Conservation (phyloP, 2,797 vertebrate species). For the Ibycter americanus region DNA sequence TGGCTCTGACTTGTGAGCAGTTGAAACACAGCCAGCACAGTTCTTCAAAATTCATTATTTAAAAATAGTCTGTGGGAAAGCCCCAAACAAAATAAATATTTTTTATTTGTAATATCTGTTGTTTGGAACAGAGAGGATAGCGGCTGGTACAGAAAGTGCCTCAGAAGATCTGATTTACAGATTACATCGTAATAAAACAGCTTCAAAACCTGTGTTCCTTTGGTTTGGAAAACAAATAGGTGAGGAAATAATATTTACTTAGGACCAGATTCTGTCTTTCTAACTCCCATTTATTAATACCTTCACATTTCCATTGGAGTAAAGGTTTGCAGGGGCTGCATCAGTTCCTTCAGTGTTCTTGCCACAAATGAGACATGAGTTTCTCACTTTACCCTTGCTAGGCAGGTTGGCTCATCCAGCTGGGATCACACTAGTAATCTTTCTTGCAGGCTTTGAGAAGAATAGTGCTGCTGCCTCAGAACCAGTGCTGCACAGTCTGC, state of each 20-base stretch:
- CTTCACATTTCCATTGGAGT: background rate
- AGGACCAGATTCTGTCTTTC: background rate
- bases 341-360: background rate
- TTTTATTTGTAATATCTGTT: constrained; percentile 64
- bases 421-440: background rate
- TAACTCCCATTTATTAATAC: background rate
- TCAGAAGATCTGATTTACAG: constrained; percentile 2
- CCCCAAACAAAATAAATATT: constrained; percentile 64
- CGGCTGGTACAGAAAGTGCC: constrained; percentile 56
- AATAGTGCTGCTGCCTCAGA: background rate
- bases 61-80: constrained; percentile 73
- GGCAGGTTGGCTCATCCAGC: background rate
- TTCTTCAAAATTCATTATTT: constrained; percentile 65
- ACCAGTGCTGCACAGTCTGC: background rate
- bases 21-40: background rate
- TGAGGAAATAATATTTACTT: constrained; percentile 21
- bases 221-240: constrained; percentile 32
- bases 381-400: background rate
- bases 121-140: constrained; percentile 14
- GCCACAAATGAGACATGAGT: background rate
- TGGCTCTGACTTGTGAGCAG: constrained; percentile 18
- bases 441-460: background rate
- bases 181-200: background rate
- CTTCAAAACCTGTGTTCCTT: constrained; percentile 18
- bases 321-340: background rate